Evolutionary conservation across 1,140 invertebrate species (phyloP).

Genomic region (Trichogramma pretiosum): DNA sequence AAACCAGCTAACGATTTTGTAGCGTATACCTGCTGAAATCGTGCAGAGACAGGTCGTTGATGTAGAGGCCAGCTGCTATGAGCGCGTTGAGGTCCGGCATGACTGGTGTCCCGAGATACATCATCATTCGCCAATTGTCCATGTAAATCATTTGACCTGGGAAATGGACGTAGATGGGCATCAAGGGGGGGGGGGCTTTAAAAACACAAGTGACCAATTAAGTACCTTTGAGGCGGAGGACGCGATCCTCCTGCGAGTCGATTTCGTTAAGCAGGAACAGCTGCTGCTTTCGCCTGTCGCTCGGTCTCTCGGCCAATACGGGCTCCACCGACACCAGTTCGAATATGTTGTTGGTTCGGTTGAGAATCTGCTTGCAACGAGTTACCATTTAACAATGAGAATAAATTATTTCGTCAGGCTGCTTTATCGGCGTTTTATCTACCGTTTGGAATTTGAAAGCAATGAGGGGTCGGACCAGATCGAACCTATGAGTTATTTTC

Average conservation of each 20-base stretch:
- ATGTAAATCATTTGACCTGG: constrained; percentile 96
- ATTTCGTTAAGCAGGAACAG: constrained; percentile 56
- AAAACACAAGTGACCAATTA: too few species aligned
- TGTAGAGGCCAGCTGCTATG: constrained; percentile 83
- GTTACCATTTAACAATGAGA: too few species aligned
- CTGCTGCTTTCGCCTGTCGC: constrained; percentile 45
- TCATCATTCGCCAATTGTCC: constrained; percentile 94
- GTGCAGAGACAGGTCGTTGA: constrained; percentile 96
- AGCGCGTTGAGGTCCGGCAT: constrained; percentile 87
- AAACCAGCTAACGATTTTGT: not conserved
- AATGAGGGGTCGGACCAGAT: constrained; percentile 81
- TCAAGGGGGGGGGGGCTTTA: not conserved
- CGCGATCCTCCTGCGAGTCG: constrained; percentile 55
- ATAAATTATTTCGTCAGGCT: too few species aligned
- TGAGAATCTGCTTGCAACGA: constrained; percentile 65
- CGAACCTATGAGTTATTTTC: constrained; percentile 85
- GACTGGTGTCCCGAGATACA: constrained; percentile 91
- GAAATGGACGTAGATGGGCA: not conserved
- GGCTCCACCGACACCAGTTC: constrained; percentile 83
- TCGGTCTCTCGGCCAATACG: constrained; percentile 58
- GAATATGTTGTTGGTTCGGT: constrained; percentile 92
- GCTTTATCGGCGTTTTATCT: too few species aligned
- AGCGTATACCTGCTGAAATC: constrained; percentile 78
- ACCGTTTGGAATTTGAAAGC: constrained; percentile 91
- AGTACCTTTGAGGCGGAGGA: constrained; percentile 73